phyloP scores from a whole-genome alignment of 2,113 vertebrate species.

The Cephalopterus ornatus region DNA sequence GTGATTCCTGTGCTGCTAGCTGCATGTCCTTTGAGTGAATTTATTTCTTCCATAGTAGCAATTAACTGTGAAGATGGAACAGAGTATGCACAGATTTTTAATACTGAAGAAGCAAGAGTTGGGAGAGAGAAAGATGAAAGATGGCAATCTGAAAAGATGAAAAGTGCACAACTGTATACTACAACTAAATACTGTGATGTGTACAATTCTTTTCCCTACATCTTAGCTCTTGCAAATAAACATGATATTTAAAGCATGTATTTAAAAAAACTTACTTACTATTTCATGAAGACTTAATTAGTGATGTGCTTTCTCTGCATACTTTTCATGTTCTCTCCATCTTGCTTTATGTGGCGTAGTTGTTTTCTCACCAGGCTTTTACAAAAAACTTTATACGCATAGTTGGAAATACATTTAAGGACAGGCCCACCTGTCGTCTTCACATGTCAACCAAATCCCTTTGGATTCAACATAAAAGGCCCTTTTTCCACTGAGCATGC shows the following conservation, averaged over 20 bases:
- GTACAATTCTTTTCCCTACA: background rate
- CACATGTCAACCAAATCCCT: background rate
- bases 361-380: background rate
- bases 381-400: background rate
- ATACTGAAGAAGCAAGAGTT: background rate
- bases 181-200: background rate
- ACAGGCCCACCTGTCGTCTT: background rate
- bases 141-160: background rate
- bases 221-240: background rate
- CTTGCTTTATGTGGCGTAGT: background rate
- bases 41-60: background rate
- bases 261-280: background rate
- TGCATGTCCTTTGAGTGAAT: background rate
- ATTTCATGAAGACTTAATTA: background rate
- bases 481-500: background rate
- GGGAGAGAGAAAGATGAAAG: background rate
- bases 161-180: background rate
- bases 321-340: background rate
- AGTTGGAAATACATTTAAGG: background rate
- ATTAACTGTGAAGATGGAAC: background rate
- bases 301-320: background rate
- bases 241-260: background rate
- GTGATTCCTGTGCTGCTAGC: background rate
- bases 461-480: background rate
- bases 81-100: background rate